Percentiles rank a stretch among this genome's conserved stretches.
These are phyloP conservation scores for Wasmannia auropunctata DNA, from an alignment of 1,140 invertebrate genomes.

Conservation along the genomic window DNA sequence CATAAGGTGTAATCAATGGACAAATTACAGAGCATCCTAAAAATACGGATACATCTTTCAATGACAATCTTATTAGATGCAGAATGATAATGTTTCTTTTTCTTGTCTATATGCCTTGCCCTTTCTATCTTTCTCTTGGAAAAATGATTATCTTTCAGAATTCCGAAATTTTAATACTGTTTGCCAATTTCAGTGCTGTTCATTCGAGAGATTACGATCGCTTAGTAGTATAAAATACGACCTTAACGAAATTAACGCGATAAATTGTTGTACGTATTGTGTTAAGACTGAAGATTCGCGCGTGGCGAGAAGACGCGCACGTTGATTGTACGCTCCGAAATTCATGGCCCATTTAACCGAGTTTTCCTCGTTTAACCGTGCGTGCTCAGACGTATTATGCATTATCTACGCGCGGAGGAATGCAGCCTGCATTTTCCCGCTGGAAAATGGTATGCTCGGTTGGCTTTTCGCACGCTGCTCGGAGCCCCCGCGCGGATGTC, in stretches of 20 bases:
- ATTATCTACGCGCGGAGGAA: conserved; percentile 34
- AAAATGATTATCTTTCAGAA: background rate
- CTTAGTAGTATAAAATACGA: background rate
- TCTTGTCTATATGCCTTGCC: no score
- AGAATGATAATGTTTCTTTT: background rate
- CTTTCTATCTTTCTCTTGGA: background rate
- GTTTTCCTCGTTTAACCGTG: conserved; percentile 3
- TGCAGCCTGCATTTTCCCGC: conserved; percentile 31
- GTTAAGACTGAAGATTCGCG: background rate
- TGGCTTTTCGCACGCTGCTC: conserved; percentile 28
- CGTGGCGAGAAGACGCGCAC: background rate
- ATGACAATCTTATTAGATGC: background rate
- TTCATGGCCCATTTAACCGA: conserved; percentile 31
- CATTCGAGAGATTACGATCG: background rate
- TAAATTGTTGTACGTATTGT: background rate
- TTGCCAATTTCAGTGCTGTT: background rate
- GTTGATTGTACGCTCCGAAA: conserved; percentile 22
- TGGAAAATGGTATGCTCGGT: conserved; percentile 33
- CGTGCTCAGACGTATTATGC: conserved; percentile 35
- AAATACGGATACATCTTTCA: background rate
- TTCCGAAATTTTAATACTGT: background rate
- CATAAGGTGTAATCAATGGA: background rate
- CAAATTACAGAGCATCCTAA: background rate
- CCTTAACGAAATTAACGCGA: background rate
- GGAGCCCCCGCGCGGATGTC: background rate